phyloP scores from a whole-genome alignment of 2,797 vertebrate genomes.

The Allobates femoralis region DNA sequence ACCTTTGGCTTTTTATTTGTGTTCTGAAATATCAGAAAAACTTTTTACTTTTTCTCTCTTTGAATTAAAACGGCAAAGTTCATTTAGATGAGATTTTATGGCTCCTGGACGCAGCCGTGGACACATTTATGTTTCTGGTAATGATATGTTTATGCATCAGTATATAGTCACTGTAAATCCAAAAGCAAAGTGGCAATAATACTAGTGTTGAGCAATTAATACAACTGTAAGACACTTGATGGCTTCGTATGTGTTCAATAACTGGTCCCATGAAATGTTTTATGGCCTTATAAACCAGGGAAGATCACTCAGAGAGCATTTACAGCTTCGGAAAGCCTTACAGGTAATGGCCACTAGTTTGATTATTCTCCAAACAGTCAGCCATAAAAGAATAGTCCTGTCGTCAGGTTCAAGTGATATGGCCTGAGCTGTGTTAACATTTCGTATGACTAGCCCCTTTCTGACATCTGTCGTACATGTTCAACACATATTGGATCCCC shows the following conservation, averaged over 20 bases:
- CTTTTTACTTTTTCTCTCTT: not conserved
- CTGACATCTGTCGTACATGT: too few relatives aligned
- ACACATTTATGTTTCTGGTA: slow-evolving; percentile 30
- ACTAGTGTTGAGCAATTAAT: slow-evolving; percentile 28
- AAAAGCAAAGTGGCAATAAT: slow-evolving; percentile 27
- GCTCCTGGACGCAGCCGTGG: not conserved
- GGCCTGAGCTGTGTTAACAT: too few relatives aligned
- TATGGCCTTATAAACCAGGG: slow-evolving; percentile 39
- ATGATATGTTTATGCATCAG: slow-evolving; percentile 25
- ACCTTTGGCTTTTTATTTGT: not conserved
- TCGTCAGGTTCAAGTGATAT: not conserved
- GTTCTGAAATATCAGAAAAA: too few relatives aligned
- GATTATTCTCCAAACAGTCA: not conserved
- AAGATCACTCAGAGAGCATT: not conserved
- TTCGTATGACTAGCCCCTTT: too few relatives aligned
- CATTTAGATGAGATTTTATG: slow-evolving; percentile 8
- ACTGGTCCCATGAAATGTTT: slow-evolving; percentile 25
- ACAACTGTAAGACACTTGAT: slow-evolving; percentile 23
- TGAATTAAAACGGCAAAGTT: not conserved
- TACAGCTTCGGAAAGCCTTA: not conserved
- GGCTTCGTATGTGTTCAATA: slow-evolving; percentile 28
- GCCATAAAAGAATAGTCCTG: not conserved
- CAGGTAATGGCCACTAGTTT: not conserved
- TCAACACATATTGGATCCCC: too few relatives aligned
- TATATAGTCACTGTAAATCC: slow-evolving; percentile 23